A percentile compares a stretch with the other conserved stretches of the same genome.
These are phyloP conservation scores for Lasaia peninsularis DNA, from an alignment of 1,140 invertebrate species.

Conservation along the genomic window DNA sequence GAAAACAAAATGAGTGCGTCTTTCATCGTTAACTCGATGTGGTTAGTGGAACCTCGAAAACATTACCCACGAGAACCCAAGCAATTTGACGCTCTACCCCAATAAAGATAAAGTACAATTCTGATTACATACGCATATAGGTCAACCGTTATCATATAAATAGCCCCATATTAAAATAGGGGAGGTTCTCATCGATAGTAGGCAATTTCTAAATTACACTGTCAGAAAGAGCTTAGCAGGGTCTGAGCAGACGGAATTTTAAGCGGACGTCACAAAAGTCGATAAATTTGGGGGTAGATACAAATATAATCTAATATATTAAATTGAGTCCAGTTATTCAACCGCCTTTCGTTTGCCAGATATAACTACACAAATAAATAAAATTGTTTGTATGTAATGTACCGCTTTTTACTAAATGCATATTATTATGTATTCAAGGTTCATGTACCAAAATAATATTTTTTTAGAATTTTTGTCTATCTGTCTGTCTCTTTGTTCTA, in stretches of 20 bases:
- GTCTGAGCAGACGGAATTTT: slow-evolving; percentile 5
- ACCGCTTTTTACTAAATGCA: too few relatives aligned
- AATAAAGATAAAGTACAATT: slow-evolving; percentile 18
- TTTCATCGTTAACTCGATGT: slow-evolving; percentile 27
- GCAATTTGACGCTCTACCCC: slow-evolving; percentile 15
- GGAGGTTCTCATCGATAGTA: slow-evolving; percentile 21
- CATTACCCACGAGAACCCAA: neutral
- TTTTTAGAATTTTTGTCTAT: too few relatives aligned
- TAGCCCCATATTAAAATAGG: slow-evolving; percentile 11
- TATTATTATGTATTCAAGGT: too few relatives aligned
- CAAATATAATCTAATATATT: neutral
- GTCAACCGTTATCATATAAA: slow-evolving; percentile 24
- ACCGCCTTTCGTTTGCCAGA: too few relatives aligned
- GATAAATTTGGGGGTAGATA: neutral
- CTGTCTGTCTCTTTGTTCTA: too few relatives aligned
- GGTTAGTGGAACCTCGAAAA: slow-evolving; percentile 20
- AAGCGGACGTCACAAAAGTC: neutral
- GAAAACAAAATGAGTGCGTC: slow-evolving; percentile 8
- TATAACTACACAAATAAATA: too few relatives aligned
- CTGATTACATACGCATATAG: slow-evolving; percentile 10
- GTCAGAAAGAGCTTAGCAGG: neutral
- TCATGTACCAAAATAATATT: too few relatives aligned
- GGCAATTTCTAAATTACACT: slow-evolving; percentile 27
- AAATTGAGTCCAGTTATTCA: neutral
- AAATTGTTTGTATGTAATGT: too few relatives aligned